Evolutionary conservation across 2,797 vertebrate species (phyloP), one percentile per base, ranked within the genome.

Genomic region (Tapera naevia): DNA sequence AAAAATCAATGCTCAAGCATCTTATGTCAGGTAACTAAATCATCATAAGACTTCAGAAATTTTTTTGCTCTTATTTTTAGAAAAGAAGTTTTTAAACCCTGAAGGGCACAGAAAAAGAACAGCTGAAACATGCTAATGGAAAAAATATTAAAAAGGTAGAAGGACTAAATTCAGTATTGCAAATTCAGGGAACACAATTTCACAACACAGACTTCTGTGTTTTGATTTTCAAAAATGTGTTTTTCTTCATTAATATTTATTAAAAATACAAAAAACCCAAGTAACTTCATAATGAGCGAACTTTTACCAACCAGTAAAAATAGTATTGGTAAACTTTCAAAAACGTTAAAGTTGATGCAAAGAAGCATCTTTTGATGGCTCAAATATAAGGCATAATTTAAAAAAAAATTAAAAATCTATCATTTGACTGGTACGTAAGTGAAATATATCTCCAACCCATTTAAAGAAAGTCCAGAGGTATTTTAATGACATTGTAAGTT

Each of bases 181-280:
- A 69, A 69, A 51, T 50, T 24, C 56, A 74, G 35, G 10, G 62
- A 61, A 48, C 22, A 70, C 50, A 61, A 35, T 14, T 60, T 75
- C 41, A 56, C 10, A 71, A 54, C 23, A 53, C 4, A 72, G 30
- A 66, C 2, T 13, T 76, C 22, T 46, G 3, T 11, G 41, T 13
- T 71, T 57, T 13, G 4, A 51, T 12, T 60, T 24, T 37, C 12
- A 73, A 70, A 23, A 70, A 51, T 19, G 0, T 15, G 8, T 51
- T 81, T 64, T 71, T 60, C 10, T 72, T n/a, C n/a, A 48, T 37
- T 54, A 37, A 3, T 61, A 54, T 17, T 30, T 62, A 64, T 22
- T 80, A 11, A 0, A 32, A 73, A 5, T n/a, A 0, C 2, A 0
- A 30, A 69, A 30, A 30, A 9, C 78, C 13, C 5, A 61, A 10